Evolutionary conservation across 30 jellyfish, hydroid and myxozoan species (phyloP), one percentile per base, ranked within the genome.

Genomic region (Hydractinia symbiolongicarpus): DNA sequence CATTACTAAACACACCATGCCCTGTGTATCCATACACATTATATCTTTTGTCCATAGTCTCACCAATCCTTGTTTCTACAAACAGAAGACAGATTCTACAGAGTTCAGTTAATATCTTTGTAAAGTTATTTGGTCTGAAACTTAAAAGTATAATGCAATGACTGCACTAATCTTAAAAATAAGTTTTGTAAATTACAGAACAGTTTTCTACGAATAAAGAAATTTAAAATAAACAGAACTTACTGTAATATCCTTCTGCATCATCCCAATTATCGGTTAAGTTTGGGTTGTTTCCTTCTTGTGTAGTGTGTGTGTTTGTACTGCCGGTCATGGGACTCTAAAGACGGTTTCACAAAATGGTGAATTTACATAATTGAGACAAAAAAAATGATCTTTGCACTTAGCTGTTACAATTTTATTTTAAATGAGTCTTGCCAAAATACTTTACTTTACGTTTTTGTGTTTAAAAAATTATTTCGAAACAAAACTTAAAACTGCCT

Each of bases 1-100:
- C 99, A 85, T 94, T 94, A 76, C 99, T 94, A 81, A 94, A 94
- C 68, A 94, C 99, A 8, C 99, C 99, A 66, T 88, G 96, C 4
- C 99, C 99, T 44, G 99, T 88, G 83, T 79, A 94, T 13, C 96
- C 99, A 73, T 87, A 94, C 5, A 94, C 89, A 79, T 73, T 82
- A 81, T 94, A 94, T 44, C 96, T 70, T 54, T 85, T 89, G 71
- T 88, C 96, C 19, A 94, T 61, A 5, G 82, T 66, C 66, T 94
- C 99, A 15, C 99, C 99, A 69, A 94, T 82, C 57, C 96, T 67
- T 49, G 83, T 74, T 74, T 90, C 98, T 92, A 61, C 50, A 61
- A 11, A 79, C 57, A 49, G 56, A 69, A 13, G 54, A 19, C 11
- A 40, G 66, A 67, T 17, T 6, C n/a, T 17, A 7, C 19, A n/a